These are phyloP conservation scores for Calypte anna DNA, from an alignment of 2,113 vertebrate genomes.

Conservation along the genomic window DNA sequence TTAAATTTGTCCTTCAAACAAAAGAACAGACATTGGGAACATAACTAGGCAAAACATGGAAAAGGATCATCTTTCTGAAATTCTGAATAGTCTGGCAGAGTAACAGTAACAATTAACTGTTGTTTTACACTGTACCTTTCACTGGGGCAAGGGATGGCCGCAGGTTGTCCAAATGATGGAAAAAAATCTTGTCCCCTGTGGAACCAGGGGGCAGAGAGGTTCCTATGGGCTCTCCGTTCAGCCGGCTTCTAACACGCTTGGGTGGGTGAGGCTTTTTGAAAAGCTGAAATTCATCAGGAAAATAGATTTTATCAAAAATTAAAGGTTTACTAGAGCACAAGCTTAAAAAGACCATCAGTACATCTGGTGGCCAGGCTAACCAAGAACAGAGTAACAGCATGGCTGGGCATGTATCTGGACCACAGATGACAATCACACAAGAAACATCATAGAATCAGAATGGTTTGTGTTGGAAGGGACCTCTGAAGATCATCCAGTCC, in stretches of 20 bases:
- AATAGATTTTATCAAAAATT: neutral
- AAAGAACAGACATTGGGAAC: neutral
- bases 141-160: slow-evolving; percentile 93
- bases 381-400: neutral
- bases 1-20: neutral
- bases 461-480: no score
- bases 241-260: slow-evolving; percentile 89
- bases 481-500: no score
- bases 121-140: slow-evolving; percentile 82
- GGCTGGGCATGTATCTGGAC: neutral
- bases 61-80: neutral
- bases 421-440: neutral
- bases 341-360: neutral
- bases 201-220: slow-evolving; percentile 80
- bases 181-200: slow-evolving; percentile 94
- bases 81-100: neutral
- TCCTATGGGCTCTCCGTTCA: slow-evolving; percentile 86
- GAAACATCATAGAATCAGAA: neutral
- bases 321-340: neutral
- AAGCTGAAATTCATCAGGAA: slow-evolving; percentile 77
- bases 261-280: slow-evolving; percentile 99
- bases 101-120: neutral
- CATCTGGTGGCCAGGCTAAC: fast-evolving
- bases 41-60: neutral
- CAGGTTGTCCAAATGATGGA: slow-evolving; percentile 97